Evolutionary conservation across 2,888 invertebrate genomes (phyloP).

Genomic region (Colletes collaris): DNA sequence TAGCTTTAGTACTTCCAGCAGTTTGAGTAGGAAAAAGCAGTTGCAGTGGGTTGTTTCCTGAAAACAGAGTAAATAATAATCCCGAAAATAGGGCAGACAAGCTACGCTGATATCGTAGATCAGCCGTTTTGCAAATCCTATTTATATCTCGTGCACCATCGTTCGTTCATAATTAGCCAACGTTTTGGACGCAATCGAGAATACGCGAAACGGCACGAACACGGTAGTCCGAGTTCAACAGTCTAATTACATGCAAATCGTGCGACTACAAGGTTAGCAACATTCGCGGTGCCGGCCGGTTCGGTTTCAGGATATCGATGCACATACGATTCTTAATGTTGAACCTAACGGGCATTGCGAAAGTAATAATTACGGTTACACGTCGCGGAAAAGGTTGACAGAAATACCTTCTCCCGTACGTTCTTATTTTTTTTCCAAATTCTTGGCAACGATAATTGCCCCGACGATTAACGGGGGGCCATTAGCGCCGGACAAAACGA

Average conservation of each 20-base stretch:
- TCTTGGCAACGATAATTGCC: not conserved
- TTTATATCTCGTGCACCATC: too few species aligned
- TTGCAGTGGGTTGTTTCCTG: too few species aligned
- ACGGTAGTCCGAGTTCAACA: constrained; percentile 10
- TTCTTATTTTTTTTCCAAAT: not conserved
- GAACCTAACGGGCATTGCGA: constrained; percentile 5
- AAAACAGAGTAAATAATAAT: too few species aligned
- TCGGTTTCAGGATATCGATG: constrained; percentile 5
- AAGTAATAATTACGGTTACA: not conserved
- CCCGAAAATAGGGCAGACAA: too few species aligned
- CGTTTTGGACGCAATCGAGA: too few species aligned
- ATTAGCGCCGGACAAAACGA: not conserved
- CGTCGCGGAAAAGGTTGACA: not conserved
- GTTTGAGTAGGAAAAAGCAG: too few species aligned
- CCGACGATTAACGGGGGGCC: not conserved
- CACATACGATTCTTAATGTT: not conserved
- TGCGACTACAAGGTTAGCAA: constrained; percentile 72
- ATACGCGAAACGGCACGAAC: not conserved
- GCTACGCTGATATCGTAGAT: too few species aligned
- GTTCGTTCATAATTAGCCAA: too few species aligned
- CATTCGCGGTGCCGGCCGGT: constrained; percentile 64
- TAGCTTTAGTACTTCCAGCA: too few species aligned
- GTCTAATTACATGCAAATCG: constrained; percentile 45
- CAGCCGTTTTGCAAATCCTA: too few species aligned
- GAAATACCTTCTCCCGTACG: not conserved